Evolutionary conservation across 2,888 invertebrate genomes (phyloP).

Genomic region (Conus canariensis): DNA sequence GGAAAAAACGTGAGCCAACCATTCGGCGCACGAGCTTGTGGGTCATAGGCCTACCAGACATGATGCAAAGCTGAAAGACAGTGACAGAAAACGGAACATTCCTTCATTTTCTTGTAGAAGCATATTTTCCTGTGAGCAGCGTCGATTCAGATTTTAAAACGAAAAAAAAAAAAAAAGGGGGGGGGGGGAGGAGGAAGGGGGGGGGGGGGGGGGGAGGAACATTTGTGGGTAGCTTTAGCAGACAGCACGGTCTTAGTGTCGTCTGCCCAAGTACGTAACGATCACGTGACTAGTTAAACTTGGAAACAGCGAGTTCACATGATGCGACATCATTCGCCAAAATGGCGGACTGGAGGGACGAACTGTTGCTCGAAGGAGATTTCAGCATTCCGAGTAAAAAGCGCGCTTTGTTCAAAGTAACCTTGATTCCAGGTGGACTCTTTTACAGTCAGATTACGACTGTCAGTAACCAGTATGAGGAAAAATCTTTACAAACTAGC

Average conservation of each 20-base stretch:
- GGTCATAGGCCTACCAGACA: too few species aligned
- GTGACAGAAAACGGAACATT: too few species aligned
- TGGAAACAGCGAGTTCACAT: slow-evolving; percentile 24
- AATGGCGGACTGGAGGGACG: slow-evolving; percentile 61
- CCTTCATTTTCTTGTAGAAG: too few species aligned
- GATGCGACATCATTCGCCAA: slow-evolving; percentile 45
- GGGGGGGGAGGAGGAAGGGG: too few species aligned
- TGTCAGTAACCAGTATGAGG: slow-evolving; percentile 52
- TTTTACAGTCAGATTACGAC: slow-evolving; percentile 56
- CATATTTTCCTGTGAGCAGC: too few species aligned
- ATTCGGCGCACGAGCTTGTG: too few species aligned
- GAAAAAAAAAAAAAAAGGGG: too few species aligned
- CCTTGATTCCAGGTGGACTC: slow-evolving; percentile 60
- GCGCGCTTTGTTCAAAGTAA: slow-evolving; percentile 60
- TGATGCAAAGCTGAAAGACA: too few species aligned
- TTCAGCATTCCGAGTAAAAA: slow-evolving; percentile 65
- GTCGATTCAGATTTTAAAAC: too few species aligned
- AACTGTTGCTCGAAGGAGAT: slow-evolving; percentile 62
- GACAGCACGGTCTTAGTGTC: neutral
- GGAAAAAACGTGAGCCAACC: too few species aligned
- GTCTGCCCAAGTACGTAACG: neutral
- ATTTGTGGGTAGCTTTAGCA: too few species aligned
- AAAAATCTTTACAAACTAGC: slow-evolving; percentile 63
- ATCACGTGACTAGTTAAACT: slow-evolving; percentile 17
- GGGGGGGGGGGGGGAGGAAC: too few species aligned